A percentile compares a stretch with the other conserved stretches of the same genome.
Conservation (phyloP, 2,113 vertebrate species). For the Echinops telfairi region DNA sequence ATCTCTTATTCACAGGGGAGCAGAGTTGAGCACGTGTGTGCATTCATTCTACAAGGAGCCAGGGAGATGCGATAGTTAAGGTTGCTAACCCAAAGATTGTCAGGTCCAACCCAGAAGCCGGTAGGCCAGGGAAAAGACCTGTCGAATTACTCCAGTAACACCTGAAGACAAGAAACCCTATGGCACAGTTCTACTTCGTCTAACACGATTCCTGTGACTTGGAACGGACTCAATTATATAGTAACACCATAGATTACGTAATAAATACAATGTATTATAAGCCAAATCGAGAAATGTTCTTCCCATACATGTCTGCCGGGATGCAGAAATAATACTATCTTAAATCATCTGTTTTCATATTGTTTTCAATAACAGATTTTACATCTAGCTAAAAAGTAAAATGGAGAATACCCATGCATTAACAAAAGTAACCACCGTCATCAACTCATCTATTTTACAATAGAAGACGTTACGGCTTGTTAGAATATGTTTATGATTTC, state of each 20-base stretch:
- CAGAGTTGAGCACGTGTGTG: too few species aligned
- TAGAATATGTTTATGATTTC: not conserved
- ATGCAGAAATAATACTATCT: not conserved
- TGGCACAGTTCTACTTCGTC: not conserved
- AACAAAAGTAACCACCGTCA: not conserved
- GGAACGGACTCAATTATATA: not conserved
- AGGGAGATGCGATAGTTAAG: not conserved
- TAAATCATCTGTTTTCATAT: not conserved
- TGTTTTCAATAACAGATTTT: conserved; percentile 27
- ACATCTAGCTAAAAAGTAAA: not conserved
- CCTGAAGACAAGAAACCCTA: not conserved
- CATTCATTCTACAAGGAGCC: not conserved
- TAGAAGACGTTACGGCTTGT: not conserved
- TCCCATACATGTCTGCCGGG: not conserved
- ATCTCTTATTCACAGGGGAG: too few species aligned
- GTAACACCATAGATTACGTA: not conserved
- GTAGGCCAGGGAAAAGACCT: not conserved
- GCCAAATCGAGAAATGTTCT: not conserved
- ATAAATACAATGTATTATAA: conserved; percentile 30
- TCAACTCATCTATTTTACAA: conserved; percentile 4
- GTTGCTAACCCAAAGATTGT: not conserved
- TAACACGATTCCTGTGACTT: not conserved
- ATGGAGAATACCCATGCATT: conserved; percentile 12
- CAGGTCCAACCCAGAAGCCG: not conserved
- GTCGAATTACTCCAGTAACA: not conserved